Conservation (phyloP, 2,797 vertebrate genomes). For the Schizothorax lantsangensis region DNA sequence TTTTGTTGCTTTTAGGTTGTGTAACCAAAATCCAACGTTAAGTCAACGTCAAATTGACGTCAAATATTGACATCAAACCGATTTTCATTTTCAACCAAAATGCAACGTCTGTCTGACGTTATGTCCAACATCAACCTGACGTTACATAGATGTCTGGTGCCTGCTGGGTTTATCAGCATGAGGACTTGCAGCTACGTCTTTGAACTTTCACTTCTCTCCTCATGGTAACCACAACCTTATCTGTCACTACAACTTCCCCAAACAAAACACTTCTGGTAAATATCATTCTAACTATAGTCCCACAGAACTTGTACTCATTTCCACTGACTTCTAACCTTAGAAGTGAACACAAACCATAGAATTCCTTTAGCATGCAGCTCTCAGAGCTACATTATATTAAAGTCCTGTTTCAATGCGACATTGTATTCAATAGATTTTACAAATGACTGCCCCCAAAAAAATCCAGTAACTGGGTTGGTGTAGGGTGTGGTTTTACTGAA, state of each 20-base stretch:
- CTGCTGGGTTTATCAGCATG: not conserved
- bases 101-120: too few relatives aligned
- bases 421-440: not conserved
- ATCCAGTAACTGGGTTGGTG: not conserved
- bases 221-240: conserved; percentile 71
- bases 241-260: conserved; percentile 78
- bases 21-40: too few relatives aligned
- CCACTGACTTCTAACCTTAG: not conserved
- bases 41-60: too few relatives aligned
- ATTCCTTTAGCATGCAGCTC: not conserved
- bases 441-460: not conserved
- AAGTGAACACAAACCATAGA: not conserved
- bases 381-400: not conserved
- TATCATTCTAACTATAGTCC: conserved; percentile 4
- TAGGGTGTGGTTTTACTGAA: not conserved
- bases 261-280: conserved; percentile 48
- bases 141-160: too few relatives aligned
- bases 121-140: too few relatives aligned
- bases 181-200: conserved; percentile 65
- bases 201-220: conserved; percentile 75
- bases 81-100: too few relatives aligned
- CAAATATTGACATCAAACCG: too few relatives aligned
- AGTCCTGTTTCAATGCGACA: not conserved
- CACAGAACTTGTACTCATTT: not conserved
- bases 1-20: too few relatives aligned